Evolutionary conservation across 1,140 invertebrate genomes (phyloP).

Genomic region (Dufourea novaeangliae): DNA sequence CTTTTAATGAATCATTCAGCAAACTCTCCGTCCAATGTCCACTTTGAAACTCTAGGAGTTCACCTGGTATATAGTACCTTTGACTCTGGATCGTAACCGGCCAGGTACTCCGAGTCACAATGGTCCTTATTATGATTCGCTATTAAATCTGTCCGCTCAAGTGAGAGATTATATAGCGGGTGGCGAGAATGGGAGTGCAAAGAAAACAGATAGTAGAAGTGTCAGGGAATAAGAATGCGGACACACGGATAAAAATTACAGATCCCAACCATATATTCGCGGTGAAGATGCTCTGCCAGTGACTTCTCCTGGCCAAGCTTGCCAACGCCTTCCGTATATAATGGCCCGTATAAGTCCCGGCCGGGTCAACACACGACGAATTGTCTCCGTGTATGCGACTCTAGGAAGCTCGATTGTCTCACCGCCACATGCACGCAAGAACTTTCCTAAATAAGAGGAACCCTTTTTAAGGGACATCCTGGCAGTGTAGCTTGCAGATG

Average conservation of each 20-base stretch:
- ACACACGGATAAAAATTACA: constrained; percentile 66
- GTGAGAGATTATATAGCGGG: not conserved
- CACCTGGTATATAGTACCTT: not conserved
- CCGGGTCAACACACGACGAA: constrained; percentile 41
- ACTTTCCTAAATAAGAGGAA: not conserved
- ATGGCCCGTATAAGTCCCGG: constrained; percentile 58
- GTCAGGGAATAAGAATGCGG: constrained; percentile 46
- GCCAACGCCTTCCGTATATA: constrained; percentile 51
- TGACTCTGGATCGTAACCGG: not conserved
- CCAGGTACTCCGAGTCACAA: not conserved
- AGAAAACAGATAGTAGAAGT: constrained; percentile 10
- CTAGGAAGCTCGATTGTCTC: constrained; percentile 54
- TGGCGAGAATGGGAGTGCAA: not conserved
- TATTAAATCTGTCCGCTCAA: not conserved
- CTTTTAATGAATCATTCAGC: not conserved
- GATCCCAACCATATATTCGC: constrained; percentile 64
- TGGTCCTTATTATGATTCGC: not conserved
- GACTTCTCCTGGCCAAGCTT: constrained; percentile 59
- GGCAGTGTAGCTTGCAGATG: not conserved
- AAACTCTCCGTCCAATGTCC: not conserved
- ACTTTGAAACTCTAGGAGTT: not conserved
- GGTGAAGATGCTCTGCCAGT: constrained; percentile 65
- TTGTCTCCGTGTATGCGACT: constrained; percentile 19
- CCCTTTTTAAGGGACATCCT: not conserved
- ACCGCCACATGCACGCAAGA: constrained; percentile 43